Conservation (phyloP, 2,888 invertebrate species). For the Serripes groenlandicus region DNA sequence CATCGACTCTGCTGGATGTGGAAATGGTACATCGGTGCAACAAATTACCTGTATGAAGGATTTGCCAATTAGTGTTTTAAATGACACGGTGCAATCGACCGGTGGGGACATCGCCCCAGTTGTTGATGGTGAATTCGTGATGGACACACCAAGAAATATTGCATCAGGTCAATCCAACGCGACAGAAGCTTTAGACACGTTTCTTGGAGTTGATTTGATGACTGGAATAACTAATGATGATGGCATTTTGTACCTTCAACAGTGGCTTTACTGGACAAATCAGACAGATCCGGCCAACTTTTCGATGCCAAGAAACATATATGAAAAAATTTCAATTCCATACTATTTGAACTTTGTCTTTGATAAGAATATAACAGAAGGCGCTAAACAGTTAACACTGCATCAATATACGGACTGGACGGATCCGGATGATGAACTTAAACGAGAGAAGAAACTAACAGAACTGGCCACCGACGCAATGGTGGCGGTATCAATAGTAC, state of each 20-base stretch:
- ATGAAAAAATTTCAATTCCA: background rate
- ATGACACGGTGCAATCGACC: too few relatives aligned
- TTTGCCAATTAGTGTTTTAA: too few relatives aligned
- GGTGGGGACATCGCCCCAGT: too few relatives aligned
- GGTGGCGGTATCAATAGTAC: background rate
- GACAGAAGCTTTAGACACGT: constrained; percentile 1
- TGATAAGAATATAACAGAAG: background rate
- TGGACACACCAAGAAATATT: background rate
- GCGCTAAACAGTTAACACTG: background rate
- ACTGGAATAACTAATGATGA: constrained; percentile 16
- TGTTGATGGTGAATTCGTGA: constrained; percentile 15
- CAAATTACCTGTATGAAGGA: too few relatives aligned
- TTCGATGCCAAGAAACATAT: background rate
- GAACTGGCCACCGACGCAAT: background rate
- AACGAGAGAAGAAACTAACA: background rate
- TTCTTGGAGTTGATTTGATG: constrained; percentile 22
- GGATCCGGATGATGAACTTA: constrained; percentile 8
- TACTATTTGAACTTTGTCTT: background rate
- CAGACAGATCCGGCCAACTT: background rate
- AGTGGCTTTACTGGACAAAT: background rate
- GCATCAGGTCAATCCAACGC: background rate
- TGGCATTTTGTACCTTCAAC: background rate
- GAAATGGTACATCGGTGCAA: too few relatives aligned
- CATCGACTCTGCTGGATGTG: too few relatives aligned
- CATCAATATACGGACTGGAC: constrained; percentile 24